Base-by-base conservation (phyloP, 1,140 invertebrate species). In the Teleopsis dalmanni region DNA sequence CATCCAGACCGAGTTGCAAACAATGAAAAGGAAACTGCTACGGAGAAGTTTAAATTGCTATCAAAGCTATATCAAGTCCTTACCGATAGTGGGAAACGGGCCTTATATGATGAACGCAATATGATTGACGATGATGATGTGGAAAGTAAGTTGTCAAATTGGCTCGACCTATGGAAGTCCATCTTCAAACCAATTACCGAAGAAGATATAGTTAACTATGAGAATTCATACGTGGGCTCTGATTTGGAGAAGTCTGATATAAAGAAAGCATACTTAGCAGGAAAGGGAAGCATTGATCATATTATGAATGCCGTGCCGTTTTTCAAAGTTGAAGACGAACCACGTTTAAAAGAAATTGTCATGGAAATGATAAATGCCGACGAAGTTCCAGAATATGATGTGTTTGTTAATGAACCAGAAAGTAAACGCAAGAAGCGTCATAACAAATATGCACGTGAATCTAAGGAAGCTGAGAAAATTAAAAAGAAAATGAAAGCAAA, bases 11-110 rank as follows among this genome's bases (percentile, higher is more conserved):
- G 91, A 62, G 92, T 91, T 2, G 76, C 78, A 11, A 82, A 87
- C 53, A 72, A 76, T 25, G 79, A 90, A 26, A 95, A 95, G 69
- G 71, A 78, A 47, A 77, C 82, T 52, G 85, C 91, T 1, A 97
- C 92, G 16, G 82, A 89, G 65, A 95, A 95, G 73, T 98, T 98
- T 61, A 94, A 98, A 77, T 81, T 91, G 0, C 75, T 98, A 9
- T 85, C 91, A 1, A 86, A 86, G 68, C 82, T 95, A 31, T 90
- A 97, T 73, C 81, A 82, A 5, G 85, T 96, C 52, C 75, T 98
- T 0, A 87, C 83, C 43, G 89, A 96, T 62, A 75, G 79, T 51
- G 82, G 90, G 1, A 92, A 88, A 65, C 76, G 90, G 44, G 81
- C 79, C 29, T 67, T 87, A 11, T 98, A 96, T 72, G 91, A 97